phyloP scores from a whole-genome alignment of 2,113 vertebrate genomes.

The Leptosomus discolor region DNA sequence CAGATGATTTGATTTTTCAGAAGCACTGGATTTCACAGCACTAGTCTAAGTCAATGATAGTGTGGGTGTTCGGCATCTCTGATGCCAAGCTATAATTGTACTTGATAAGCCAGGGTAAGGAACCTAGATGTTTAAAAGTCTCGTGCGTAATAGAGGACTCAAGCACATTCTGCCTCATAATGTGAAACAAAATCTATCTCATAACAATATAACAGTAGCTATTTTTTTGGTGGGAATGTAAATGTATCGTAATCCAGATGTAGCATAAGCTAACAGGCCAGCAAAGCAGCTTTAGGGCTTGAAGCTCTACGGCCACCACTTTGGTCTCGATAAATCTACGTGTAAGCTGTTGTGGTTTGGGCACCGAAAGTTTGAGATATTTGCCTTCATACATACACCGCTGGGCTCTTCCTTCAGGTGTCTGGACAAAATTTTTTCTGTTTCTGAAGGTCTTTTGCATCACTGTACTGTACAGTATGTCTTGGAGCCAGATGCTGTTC shows the following conservation, averaged over 20 bases:
- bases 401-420: background rate
- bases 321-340: background rate
- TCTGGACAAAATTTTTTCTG: background rate
- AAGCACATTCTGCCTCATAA: background rate
- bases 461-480: background rate
- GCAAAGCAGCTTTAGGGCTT: background rate
- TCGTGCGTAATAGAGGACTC: background rate
- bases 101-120: background rate
- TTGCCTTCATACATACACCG: background rate
- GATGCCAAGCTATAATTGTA: background rate
- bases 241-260: background rate
- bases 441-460: background rate
- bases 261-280: background rate
- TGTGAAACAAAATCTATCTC: background rate
- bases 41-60: background rate
- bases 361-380: background rate
- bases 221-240: background rate
- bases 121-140: conserved; percentile 1
- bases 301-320: background rate
- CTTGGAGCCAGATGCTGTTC: background rate
- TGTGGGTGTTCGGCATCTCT: background rate
- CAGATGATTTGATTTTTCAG: background rate
- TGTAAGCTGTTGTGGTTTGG: background rate
- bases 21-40: background rate
- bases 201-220: background rate